Conservation (phyloP, 2,888 invertebrate species). For the Oeneis ivallda region DNA sequence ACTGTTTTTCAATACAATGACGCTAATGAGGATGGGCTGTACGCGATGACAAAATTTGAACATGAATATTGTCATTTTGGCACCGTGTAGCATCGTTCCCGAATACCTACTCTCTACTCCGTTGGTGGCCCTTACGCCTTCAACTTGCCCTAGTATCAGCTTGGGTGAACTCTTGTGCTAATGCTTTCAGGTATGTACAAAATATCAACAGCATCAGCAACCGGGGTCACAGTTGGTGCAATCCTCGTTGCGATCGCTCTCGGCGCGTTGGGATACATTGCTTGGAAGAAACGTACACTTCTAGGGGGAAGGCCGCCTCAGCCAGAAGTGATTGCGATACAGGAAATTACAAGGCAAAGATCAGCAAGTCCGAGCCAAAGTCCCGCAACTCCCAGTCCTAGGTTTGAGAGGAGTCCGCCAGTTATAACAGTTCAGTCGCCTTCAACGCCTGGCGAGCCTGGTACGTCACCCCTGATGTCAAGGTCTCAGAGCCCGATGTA, state of each 20-base stretch:
- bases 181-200: slow-evolving; percentile 59
- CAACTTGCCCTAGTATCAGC: too few relatives aligned
- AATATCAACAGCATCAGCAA: slow-evolving; percentile 70
- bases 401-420: slow-evolving; percentile 46
- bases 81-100: too few relatives aligned
- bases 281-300: slow-evolving; percentile 60
- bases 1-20: too few relatives aligned
- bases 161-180: slow-evolving; percentile 28
- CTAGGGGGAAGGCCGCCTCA: slow-evolving; percentile 49
- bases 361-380: slow-evolving; percentile 25
- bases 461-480: slow-evolving; percentile 44
- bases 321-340: slow-evolving; percentile 55
- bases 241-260: slow-evolving; percentile 53
- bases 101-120: too few relatives aligned
- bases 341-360: slow-evolving; percentile 41
- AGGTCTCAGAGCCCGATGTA: slow-evolving; percentile 26
- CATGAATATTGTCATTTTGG: too few relatives aligned
- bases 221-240: slow-evolving; percentile 62
- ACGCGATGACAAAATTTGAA: too few relatives aligned
- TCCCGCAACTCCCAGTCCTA: slow-evolving; percentile 34
- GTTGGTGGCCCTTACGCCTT: too few relatives aligned
- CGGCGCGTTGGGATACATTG: slow-evolving; percentile 52
- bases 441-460: slow-evolving; percentile 52
- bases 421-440: slow-evolving; percentile 56
- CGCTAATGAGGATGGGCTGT: too few relatives aligned